phyloP scores from a whole-genome alignment of 92 coral and sea anemone species.

The Palythoa grandis region DNA sequence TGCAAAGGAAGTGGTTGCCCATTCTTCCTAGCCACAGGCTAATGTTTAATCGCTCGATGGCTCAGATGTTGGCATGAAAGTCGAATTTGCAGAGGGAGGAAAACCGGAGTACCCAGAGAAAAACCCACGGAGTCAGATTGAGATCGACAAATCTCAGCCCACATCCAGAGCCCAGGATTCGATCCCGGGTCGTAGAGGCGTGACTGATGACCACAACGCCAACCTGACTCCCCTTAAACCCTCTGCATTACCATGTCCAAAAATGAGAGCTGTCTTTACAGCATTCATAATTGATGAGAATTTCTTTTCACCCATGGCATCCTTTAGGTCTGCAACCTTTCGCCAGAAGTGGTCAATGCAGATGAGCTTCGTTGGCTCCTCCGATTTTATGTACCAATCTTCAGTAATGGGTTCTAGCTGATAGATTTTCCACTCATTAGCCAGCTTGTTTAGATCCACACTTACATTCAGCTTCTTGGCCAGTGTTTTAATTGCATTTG shows the following conservation, averaged over 20 bases:
- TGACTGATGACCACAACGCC: too few species aligned
- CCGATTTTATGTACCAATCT: conserved; percentile 36
- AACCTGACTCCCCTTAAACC: conserved; percentile 52
- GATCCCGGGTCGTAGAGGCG: too few species aligned
- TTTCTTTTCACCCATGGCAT: conserved; percentile 47
- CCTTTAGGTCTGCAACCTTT: conserved; percentile 48
- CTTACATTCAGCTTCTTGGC: background rate
- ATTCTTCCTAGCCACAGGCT: too few species aligned
- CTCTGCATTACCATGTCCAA: conserved; percentile 56
- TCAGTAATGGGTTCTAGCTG: conserved; percentile 55
- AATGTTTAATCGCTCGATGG: too few species aligned
- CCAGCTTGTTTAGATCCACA: conserved; percentile 47
- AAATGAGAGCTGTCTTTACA: conserved; percentile 47
- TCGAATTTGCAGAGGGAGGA: too few species aligned
- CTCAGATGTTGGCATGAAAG: too few species aligned
- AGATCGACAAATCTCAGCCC: too few species aligned
- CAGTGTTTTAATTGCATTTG: background rate
- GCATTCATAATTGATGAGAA: conserved; percentile 30
- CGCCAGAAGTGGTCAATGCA: conserved; percentile 47
- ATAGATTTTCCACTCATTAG: conserved; percentile 46
- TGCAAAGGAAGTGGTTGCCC: too few species aligned
- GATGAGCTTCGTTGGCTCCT: conserved; percentile 43
- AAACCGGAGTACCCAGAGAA: too few species aligned
- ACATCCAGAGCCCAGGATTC: too few species aligned
- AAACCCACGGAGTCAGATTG: too few species aligned